Base-by-base conservation (phyloP, 2,797 vertebrate species). In the Ciconia nigra region DNA sequence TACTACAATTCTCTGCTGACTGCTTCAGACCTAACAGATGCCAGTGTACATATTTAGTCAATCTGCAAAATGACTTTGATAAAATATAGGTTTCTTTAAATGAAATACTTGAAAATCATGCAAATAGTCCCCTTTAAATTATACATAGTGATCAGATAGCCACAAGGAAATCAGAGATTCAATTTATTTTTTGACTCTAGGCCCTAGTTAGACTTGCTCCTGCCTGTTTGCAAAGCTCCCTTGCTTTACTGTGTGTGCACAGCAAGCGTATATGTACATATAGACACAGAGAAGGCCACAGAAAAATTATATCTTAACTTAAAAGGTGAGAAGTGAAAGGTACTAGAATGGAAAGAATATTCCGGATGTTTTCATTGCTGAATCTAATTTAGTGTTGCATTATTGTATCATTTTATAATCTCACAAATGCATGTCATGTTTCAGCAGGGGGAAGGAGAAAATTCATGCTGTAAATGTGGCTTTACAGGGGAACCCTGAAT, bases 231-330 rank as follows among this genome's bases (percentile, higher is more conserved):
- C 15, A 15, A 55, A 66, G 28, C 22, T 63, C 15, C 7, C 5
- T 42, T 74, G 19, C 13, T 62, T 37, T 47, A 29, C 47, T 39
- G 0, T 12, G 13, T 20, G 9, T 11, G 16, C 28, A 16, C 41
- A 77, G 31, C 18, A n/a, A 46, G 6, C 2, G 1, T 11, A 7
- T 2, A 12, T 4, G 28, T 6, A 8, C 4, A 37, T 2, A 11
- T 4, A 39, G 13, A 42, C 17, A 26, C 0, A 0, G 10, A 65
- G 29, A 46, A 66, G 21, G 12, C 7, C 28, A 52, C 42, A 69
- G 21, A 37, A 92, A 80, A 57, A 6, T 9, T 17, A 9, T 7
- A 5, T 29, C 14, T 33, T 20, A 26, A 46, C 7, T 11, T 21
- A 59, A 69, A 74, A 44, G 9, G 19, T 18, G 7, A 7, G 7